These are phyloP conservation scores for Gymnocypris eckloni DNA, from an alignment of 2,797 vertebrate genomes.

Conservation along the genomic window DNA sequence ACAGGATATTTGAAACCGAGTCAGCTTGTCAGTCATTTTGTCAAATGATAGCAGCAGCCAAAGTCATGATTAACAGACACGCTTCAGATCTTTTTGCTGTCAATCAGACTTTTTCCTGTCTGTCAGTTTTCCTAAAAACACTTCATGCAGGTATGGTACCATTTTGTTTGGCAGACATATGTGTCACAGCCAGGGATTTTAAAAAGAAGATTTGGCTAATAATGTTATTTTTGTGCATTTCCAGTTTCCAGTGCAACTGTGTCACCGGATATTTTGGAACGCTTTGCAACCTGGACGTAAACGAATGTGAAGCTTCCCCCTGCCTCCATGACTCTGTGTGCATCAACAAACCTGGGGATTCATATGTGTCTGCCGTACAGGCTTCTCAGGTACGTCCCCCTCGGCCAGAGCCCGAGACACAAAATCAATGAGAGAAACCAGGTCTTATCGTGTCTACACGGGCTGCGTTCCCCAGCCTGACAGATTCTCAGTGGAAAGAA, in stretches of 20 bases:
- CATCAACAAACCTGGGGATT: constrained; percentile 82
- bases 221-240: constrained; percentile 48
- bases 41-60: background rate
- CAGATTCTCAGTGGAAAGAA: constrained; percentile 46
- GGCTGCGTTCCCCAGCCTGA: constrained; percentile 13
- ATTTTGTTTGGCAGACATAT: background rate
- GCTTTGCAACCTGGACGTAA: constrained; percentile 84
- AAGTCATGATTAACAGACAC: constrained; percentile 32
- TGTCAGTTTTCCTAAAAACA: background rate
- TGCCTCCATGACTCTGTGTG: constrained; percentile 84
- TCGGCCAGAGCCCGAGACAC: constrained; percentile 65
- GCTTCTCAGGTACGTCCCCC: constrained; percentile 82
- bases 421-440: constrained; percentile 75
- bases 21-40: constrained; percentile 43
- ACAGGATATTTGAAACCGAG: constrained; percentile 27
- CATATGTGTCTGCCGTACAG: constrained; percentile 78
- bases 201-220: background rate
- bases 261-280: constrained; percentile 79
- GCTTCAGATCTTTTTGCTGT: constrained; percentile 20
- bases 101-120: constrained; percentile 20
- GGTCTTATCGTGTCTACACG: constrained; percentile 68
- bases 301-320: constrained; percentile 83
- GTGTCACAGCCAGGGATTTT: background rate
- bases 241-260: constrained; percentile 81
- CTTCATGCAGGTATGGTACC: background rate